Evolutionary conservation across 2,888 invertebrate genomes (phyloP), one percentile per base, ranked within the genome.

Genomic region (Nemurella pictetii): DNA sequence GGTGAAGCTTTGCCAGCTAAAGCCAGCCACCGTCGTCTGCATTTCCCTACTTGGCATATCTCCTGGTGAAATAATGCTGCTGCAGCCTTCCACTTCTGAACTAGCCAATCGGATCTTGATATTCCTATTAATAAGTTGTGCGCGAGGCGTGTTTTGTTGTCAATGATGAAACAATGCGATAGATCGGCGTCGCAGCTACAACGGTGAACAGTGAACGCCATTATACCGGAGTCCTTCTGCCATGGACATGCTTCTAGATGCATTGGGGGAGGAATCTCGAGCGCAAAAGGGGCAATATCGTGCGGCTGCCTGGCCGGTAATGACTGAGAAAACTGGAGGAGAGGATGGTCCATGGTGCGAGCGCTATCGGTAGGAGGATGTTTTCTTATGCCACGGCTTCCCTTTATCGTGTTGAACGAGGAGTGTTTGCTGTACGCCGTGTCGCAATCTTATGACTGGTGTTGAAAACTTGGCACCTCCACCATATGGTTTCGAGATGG

Each of bases 121-220:
- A 27, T 78, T 78, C 28, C 78, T 78, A 78, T 78, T 78, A 78
- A 78, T 78, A 78, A 78, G 29, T 25, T 27, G 55, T 78, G 78
- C 29, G 30, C 30, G 25, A 30, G 78, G 78, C 78, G 78, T 78
- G 78, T 78, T 78, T n/a, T 78, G 20, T n/a, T 30, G 78, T 27
- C 78, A 78, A 78, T 78, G 78, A 78, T 78, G 78, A 78, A 78
- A 78, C 78, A 78, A 78, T 55, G 55, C 55, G 55, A 32, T 77
- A 26, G 77, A 77, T 77, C 77, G 9, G 28, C n/a, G 27, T 26
- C 26, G n/a, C n/a, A n/a, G n/a, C 77, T n/a, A 26, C 77, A 78
- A 78, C 30, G 78, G 30, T 29, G 78, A 9, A 29, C 78, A 29
- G 29, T 25, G 12, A 12, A 29, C 78, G 78, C 30, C 27, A 78